phyloP scores from a whole-genome alignment of 2,888 invertebrate genomes.

The Malthinus seriepunctatus region DNA sequence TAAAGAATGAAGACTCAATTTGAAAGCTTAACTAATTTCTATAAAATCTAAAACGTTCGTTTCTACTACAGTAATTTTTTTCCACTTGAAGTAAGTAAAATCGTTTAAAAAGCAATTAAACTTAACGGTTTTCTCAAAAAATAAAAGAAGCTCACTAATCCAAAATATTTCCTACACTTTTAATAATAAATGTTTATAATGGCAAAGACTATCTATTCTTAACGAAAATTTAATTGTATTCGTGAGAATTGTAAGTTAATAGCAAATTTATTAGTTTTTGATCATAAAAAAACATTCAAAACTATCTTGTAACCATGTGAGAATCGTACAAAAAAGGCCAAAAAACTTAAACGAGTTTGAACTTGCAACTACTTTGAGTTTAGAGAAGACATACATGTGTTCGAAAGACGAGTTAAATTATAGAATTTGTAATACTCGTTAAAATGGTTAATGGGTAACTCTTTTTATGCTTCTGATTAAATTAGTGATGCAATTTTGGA shows the following conservation, averaged over 20 bases:
- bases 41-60: too few species aligned
- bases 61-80: neutral
- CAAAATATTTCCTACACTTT: too few species aligned
- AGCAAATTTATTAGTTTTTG: neutral
- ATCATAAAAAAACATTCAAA: slow-evolving; percentile 1
- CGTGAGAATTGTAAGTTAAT: slow-evolving; percentile 4
- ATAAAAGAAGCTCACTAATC: neutral
- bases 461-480: too few species aligned
- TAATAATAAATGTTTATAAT: neutral
- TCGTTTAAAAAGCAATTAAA: slow-evolving; percentile 3
- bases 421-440: too few species aligned
- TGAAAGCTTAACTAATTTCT: too few species aligned
- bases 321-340: neutral
- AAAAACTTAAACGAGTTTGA: slow-evolving; percentile 1
- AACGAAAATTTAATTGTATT: slow-evolving; percentile 6
- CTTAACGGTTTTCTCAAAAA: neutral
- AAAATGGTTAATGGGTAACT: too few species aligned
- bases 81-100: neutral
- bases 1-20: too few species aligned
- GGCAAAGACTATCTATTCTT: neutral
- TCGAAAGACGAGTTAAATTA: too few species aligned
- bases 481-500: too few species aligned
- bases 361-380: neutral
- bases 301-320: slow-evolving; percentile 1
- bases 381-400: neutral